Conservation (phyloP, 2,113 vertebrate genomes). For the Corythoichthys intestinalis region DNA sequence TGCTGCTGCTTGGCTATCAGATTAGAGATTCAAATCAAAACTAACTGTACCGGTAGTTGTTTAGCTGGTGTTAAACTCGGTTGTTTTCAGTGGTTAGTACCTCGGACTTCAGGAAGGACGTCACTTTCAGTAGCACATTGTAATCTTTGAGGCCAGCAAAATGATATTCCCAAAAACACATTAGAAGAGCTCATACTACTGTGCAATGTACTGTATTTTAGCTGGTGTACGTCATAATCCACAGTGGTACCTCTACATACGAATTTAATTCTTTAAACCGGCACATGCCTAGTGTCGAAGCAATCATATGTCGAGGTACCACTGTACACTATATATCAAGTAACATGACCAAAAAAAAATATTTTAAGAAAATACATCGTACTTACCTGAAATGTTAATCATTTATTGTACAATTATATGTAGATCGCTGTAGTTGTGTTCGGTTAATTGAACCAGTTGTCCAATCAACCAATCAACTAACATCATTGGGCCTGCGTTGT, state of each 20-base stretch:
- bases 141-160: background rate
- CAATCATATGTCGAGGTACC: too few relatives aligned
- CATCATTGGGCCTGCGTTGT: too few relatives aligned
- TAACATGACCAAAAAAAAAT: background rate
- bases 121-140: too few relatives aligned
- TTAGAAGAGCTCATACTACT: background rate
- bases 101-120: too few relatives aligned
- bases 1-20: too few relatives aligned
- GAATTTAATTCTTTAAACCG: too few relatives aligned
- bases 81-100: too few relatives aligned
- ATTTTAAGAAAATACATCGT: background rate
- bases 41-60: too few relatives aligned
- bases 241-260: background rate
- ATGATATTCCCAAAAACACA: background rate
- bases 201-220: background rate
- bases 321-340: background rate
- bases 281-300: too few relatives aligned
- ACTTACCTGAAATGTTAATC: background rate
- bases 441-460: background rate
- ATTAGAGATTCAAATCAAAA: too few relatives aligned
- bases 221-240: background rate
- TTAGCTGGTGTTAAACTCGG: too few relatives aligned
- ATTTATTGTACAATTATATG: background rate
- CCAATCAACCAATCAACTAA: background rate
- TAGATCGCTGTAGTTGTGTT: background rate